Evolutionary conservation across 2,888 invertebrate genomes (phyloP).

Genomic region (Tetragonisca angustula): DNA sequence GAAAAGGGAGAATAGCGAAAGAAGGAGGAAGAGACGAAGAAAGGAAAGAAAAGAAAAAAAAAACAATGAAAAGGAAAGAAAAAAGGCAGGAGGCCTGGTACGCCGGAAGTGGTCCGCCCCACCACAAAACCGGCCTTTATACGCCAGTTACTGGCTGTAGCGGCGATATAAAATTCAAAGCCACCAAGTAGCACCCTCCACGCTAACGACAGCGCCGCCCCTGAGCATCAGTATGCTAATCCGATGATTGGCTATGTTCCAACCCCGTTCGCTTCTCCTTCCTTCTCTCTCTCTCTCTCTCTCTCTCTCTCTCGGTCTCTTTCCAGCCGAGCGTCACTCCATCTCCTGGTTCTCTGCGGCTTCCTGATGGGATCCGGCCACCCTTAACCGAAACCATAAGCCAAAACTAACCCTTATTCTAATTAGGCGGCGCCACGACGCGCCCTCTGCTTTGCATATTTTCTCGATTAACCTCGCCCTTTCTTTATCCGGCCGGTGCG

Average conservation of each 20-base stretch:
- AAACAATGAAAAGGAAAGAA: not conserved
- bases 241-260: constrained; percentile 84
- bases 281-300: constrained; percentile 38
- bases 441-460: constrained; percentile 81
- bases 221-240: constrained; percentile 84
- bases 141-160: constrained; percentile 68
- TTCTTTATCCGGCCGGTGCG: constrained; percentile 71
- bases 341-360: constrained; percentile 68
- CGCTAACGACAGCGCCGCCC: constrained; percentile 82
- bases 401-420: constrained; percentile 83
- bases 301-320: constrained; percentile 27
- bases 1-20: not conserved
- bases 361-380: constrained; percentile 75
- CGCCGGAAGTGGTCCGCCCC: constrained; percentile 53
- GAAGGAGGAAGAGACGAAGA: not conserved
- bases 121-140: constrained; percentile 64
- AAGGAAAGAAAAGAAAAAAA: constrained; percentile 10
- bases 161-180: constrained; percentile 80
- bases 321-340: constrained; percentile 50
- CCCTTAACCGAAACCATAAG: constrained; percentile 83
- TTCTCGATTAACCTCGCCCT: constrained; percentile 79
- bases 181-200: constrained; percentile 81
- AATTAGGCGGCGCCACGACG: constrained; percentile 79
- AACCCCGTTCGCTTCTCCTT: constrained; percentile 73
- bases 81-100: constrained; percentile 33